These are phyloP conservation scores for Microctenopoma lineatum DNA, from an alignment of 2,797 vertebrate species.

Conservation along the genomic window DNA sequence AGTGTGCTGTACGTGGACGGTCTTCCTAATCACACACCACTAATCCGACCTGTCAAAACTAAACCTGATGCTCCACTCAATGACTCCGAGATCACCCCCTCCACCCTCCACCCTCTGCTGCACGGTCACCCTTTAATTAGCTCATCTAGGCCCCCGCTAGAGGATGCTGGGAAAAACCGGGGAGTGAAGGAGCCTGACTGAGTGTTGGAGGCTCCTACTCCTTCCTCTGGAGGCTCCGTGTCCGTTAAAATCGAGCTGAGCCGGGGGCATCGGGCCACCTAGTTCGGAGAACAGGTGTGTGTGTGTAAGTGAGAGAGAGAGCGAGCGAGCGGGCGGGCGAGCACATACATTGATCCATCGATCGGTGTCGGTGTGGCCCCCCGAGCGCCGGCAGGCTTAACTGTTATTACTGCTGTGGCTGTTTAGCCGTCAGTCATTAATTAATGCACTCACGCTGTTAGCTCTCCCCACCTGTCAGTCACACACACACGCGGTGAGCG, in stretches of 20 bases:
- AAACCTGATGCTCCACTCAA: slow-evolving; percentile 69
- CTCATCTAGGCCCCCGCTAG: slow-evolving; percentile 59
- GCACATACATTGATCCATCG: slow-evolving; percentile 78
- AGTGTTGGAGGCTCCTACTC: slow-evolving; percentile 29
- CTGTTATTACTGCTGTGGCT: slow-evolving; percentile 81
- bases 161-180: slow-evolving; percentile 68
- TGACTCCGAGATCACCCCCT: slow-evolving; percentile 45
- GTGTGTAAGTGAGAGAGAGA: slow-evolving; percentile 52
- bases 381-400: slow-evolving; percentile 73
- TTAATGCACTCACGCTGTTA: slow-evolving; percentile 75
- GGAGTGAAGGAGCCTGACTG: slow-evolving; percentile 22
- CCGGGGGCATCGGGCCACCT: slow-evolving; percentile 71
- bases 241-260: slow-evolving; percentile 64
- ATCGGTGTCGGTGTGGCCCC: slow-evolving; percentile 69
- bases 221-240: slow-evolving; percentile 56
- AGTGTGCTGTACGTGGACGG: slow-evolving; percentile 61
- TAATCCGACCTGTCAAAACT: slow-evolving; percentile 82
- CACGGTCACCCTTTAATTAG: slow-evolving; percentile 74
- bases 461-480: slow-evolving; percentile 65
- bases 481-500: slow-evolving; percentile 36
- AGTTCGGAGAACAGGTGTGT: slow-evolving; percentile 56
- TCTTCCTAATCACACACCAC: slow-evolving; percentile 73
- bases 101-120: slow-evolving; percentile 5
- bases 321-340: slow-evolving; percentile 33
- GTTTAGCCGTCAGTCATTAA: slow-evolving; percentile 81